These are phyloP conservation scores for Nomada ferruginata DNA, from an alignment of 2,888 invertebrate genomes.

Conservation along the genomic window DNA sequence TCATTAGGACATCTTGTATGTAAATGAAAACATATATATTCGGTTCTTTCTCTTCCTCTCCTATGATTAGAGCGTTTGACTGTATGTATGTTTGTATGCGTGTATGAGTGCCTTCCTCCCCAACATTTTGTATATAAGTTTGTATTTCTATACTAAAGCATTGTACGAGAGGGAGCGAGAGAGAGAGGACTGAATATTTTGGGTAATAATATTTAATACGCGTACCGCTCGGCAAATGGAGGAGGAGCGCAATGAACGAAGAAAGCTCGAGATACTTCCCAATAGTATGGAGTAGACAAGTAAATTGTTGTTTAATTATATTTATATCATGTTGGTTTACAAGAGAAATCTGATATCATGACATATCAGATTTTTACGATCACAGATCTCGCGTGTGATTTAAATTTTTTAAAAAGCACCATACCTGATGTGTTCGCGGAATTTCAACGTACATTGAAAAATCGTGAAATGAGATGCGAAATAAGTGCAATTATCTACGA, in stretches of 20 bases:
- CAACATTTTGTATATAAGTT: constrained; percentile 67
- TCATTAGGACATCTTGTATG: constrained; percentile 43
- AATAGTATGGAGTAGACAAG: constrained; percentile 58
- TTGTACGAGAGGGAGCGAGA: constrained; percentile 49
- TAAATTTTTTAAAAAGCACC: constrained; percentile 41
- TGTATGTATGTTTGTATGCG: constrained; percentile 55
- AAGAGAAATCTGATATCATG: constrained; percentile 78
- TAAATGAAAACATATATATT: constrained; percentile 47
- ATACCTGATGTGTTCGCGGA: constrained; percentile 60
- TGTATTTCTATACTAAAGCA: constrained; percentile 63
- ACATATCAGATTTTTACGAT: constrained; percentile 78
- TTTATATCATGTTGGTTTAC: constrained; percentile 61
- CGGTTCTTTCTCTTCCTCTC: constrained; percentile 56
- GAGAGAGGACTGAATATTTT: constrained; percentile 54
- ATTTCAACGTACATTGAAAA: constrained; percentile 33
- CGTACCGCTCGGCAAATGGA: constrained; percentile 30
- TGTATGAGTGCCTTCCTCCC: constrained; percentile 57
- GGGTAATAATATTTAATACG: constrained; percentile 57
- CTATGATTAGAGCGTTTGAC: constrained; percentile 41
- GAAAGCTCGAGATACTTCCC: constrained; percentile 46
- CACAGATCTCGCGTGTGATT: constrained; percentile 65
- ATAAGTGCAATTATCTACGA: constrained; percentile 70
- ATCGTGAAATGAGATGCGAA: constrained; percentile 41
- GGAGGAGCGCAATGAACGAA: constrained; percentile 20
- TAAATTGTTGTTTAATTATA: constrained; percentile 63